These are phyloP conservation scores for Nomada hirtipes DNA, from an alignment of 2,888 invertebrate species.

Conservation along the genomic window DNA sequence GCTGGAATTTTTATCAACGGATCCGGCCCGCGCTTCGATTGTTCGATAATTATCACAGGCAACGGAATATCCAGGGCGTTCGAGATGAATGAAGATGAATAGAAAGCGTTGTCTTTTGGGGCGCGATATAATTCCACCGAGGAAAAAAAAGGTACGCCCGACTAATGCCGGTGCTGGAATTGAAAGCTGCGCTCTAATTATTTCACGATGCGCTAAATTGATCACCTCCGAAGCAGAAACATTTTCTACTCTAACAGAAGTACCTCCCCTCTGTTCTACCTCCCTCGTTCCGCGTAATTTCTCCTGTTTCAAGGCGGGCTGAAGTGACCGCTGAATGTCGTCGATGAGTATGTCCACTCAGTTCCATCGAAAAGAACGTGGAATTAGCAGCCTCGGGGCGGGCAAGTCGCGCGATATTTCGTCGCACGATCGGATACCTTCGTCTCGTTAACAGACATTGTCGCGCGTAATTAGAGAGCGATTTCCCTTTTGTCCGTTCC, in stretches of 20 bases:
- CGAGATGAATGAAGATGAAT: neutral
- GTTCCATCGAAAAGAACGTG: conserved; percentile 1
- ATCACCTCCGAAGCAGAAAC: no score
- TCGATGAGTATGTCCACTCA: conserved; percentile 13
- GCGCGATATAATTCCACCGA: no score
- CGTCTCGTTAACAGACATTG: conserved; percentile 69
- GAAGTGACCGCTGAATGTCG: neutral
- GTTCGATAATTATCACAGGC: neutral
- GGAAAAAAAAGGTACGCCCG: no score
- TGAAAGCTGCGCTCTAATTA: no score
- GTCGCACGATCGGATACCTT: conserved; percentile 36
- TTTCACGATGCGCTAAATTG: no score
- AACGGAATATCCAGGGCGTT: neutral
- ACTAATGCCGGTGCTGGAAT: no score
- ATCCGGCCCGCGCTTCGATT: neutral
- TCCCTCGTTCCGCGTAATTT: no score
- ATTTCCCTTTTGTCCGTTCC: conserved; percentile 49
- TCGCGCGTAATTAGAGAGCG: conserved; percentile 61
- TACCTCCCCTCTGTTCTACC: no score
- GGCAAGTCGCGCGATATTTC: conserved; percentile 20
- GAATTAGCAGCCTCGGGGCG: conserved; percentile 37
- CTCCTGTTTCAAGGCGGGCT: no score
- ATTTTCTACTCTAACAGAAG: no score
- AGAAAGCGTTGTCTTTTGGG: neutral
- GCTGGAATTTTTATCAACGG: conserved; percentile 1